Percentiles rank a stretch among this genome's conserved stretches.
phyloP scores from a whole-genome alignment of 2,113 vertebrate species.

The Symphodus melops region DNA sequence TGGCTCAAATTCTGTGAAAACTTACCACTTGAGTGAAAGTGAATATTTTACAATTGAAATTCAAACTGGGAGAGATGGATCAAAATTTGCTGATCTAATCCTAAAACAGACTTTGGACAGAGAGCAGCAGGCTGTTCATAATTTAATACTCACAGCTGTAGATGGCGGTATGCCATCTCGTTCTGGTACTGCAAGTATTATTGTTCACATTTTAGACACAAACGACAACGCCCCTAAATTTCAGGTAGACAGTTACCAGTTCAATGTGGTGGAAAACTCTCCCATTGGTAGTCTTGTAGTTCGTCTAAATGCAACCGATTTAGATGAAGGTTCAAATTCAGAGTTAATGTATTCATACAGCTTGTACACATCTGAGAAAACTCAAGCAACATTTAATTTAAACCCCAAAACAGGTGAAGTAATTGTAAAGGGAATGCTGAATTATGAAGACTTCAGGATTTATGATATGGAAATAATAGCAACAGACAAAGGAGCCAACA shows the following conservation, averaged over 20 bases:
- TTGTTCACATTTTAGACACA: slow-evolving; percentile 73
- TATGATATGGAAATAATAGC: slow-evolving; percentile 84
- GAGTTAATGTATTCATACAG: slow-evolving; percentile 73
- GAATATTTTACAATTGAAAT: slow-evolving; percentile 79
- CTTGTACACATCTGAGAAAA: slow-evolving; percentile 76
- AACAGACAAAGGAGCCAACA: slow-evolving; percentile 76
- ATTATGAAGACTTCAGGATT: slow-evolving; percentile 81
- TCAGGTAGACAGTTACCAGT: no score
- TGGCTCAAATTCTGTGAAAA: slow-evolving; percentile 79
- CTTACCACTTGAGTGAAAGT: slow-evolving; percentile 69
- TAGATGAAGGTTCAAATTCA: slow-evolving; percentile 78
- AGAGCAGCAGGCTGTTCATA: slow-evolving; percentile 67
- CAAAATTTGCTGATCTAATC: slow-evolving; percentile 78
- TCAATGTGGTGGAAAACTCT: slow-evolving; percentile 70
- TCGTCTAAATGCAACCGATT: slow-evolving; percentile 74
- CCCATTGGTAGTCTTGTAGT: slow-evolving; percentile 58
- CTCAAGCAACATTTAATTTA: slow-evolving; percentile 77
- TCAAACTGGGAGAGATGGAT: slow-evolving; percentile 76
- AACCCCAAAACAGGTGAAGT: slow-evolving; percentile 82
- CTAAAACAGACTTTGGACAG: slow-evolving; percentile 74
- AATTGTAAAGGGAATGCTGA: slow-evolving; percentile 80
- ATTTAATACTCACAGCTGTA: slow-evolving; percentile 74
- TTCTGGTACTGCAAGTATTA: slow-evolving; percentile 74
- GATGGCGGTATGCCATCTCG: slow-evolving; percentile 75
- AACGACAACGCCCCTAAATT: slow-evolving; percentile 81